phyloP scores from a whole-genome alignment of 2,888 invertebrate species.

The Archaeoteleia sp. region DNA sequence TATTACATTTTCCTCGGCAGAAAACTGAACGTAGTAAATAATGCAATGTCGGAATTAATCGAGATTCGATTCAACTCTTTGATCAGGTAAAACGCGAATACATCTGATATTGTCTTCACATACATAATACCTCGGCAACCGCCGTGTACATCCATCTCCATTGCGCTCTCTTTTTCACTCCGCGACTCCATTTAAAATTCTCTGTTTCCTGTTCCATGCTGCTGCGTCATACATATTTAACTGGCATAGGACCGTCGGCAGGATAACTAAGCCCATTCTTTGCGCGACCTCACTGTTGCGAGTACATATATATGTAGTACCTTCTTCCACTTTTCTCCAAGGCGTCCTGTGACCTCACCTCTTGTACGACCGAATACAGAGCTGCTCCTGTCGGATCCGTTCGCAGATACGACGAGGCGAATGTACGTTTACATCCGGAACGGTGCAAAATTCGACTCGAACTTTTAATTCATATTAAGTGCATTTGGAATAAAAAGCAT shows the following conservation, averaged over 20 bases:
- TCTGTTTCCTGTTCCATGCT: conserved; percentile 24
- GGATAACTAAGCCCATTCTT: conserved; percentile 58
- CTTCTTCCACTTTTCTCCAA: conserved; percentile 13
- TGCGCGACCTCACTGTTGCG: conserved; percentile 13
- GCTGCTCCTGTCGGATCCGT: conserved; percentile 14
- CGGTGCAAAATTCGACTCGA: too few relatives aligned
- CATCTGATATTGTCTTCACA: neutral
- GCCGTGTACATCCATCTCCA: neutral
- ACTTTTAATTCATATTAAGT: too few relatives aligned
- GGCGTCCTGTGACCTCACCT: conserved; percentile 6
- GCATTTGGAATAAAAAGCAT: too few relatives aligned
- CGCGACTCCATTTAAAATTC: conserved; percentile 56
- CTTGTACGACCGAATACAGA: conserved; percentile 18
- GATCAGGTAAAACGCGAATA: neutral
- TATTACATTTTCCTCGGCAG: neutral
- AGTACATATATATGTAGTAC: conserved; percentile 4
- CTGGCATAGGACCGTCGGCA: conserved; percentile 46
- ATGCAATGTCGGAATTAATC: too few relatives aligned
- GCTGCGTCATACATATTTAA: conserved; percentile 64
- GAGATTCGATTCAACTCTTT: neutral
- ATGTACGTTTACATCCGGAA: too few relatives aligned
- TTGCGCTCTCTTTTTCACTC: conserved; percentile 18
- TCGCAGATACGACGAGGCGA: too few relatives aligned
- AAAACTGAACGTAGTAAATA: neutral
- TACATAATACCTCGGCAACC: neutral